phyloP scores from a whole-genome alignment of 2,113 vertebrate species.

The Trematomus loennbergii region DNA sequence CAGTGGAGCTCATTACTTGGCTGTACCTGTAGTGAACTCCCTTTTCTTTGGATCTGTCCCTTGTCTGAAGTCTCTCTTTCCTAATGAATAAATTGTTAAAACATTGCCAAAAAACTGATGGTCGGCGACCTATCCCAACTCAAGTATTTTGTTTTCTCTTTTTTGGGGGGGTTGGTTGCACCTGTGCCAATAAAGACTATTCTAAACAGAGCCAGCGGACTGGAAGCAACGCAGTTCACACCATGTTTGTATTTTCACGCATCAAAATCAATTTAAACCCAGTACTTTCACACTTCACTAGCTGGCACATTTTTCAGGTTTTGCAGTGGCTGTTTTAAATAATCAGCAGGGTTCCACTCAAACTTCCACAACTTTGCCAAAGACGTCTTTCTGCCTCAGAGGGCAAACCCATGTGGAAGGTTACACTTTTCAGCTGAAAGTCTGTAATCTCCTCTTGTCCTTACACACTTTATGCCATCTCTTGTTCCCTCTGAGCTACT shows the following conservation, averaged over 20 bases:
- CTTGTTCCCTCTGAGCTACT: conserved; percentile 9
- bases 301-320: conserved; percentile 37
- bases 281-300: conserved; percentile 56
- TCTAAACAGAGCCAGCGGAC: conserved; percentile 47
- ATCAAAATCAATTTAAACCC: conserved; percentile 62
- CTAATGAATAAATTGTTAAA: conserved; percentile 11
- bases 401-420: conserved; percentile 20
- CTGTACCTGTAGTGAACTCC: background rate
- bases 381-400: conserved; percentile 20
- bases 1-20: background rate
- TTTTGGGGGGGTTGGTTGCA: background rate
- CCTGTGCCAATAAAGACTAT: conserved; percentile 52
- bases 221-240: conserved; percentile 59
- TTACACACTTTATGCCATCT: conserved; percentile 5
- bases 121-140: conserved; percentile 32
- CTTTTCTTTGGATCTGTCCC: background rate
- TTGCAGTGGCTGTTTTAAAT: conserved; percentile 60
- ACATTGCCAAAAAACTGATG: conserved; percentile 5
- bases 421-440: conserved; percentile 37
- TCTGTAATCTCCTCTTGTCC: conserved; percentile 32
- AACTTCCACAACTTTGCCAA: conserved; percentile 47
- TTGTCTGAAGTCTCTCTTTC: background rate
- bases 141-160: conserved; percentile 11
- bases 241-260: conserved; percentile 63
- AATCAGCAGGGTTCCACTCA: conserved; percentile 52